Base-by-base conservation (phyloP, 23 tunicate species). In the Corella eumyota region DNA sequence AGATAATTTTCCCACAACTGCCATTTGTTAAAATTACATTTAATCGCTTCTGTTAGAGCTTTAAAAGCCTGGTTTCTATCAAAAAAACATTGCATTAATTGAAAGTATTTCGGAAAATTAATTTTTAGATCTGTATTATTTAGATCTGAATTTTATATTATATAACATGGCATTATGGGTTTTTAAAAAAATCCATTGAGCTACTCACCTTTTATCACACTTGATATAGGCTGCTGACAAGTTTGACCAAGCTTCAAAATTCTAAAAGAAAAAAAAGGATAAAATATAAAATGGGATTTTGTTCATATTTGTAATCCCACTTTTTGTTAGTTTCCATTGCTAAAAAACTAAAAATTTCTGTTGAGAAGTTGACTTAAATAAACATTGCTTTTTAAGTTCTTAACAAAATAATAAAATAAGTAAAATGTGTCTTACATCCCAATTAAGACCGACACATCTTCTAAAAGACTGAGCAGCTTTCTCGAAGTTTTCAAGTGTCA, bases 1-100 rank as follows among this genome's bases (percentile, higher is more conserved):
- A 82, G 25, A 56, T 57, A 82, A 50, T 90, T 90, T 60, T 90
- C 98, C 98, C 98, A 90, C 63, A 90, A 58, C 53, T 90, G 71
- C 92, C 92, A 90, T 49, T 70, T 62, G 50, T 75, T 73, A 32
- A 68, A 81, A 50, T 90, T 90, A 44, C 92, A 90, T 49, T 90
- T 90, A 36, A 90, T 38, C 4, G 84, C 98, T 40, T 90, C 98
- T 9, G 75, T 37, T 38, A 90, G 34, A 19, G 95, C 65, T 60
- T 45, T 66, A 29, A 45, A 70, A 4, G 95, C 95, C 56, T 77
- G 77, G 7, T 44, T 27, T 34, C 95, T 85, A 60, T 13, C 47
- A 64, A 32, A 32, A 21, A 40, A 40, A 40, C 15, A 40, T 15
- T 40, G n/a, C n/a, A n/a, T n/a, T n/a, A n/a, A n/a, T n/a, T n/a